Evolutionary conservation across 2,797 vertebrate genomes (phyloP), one percentile per base, ranked within the genome.

Genomic region (Lepidocolaptes lacrymiger): DNA sequence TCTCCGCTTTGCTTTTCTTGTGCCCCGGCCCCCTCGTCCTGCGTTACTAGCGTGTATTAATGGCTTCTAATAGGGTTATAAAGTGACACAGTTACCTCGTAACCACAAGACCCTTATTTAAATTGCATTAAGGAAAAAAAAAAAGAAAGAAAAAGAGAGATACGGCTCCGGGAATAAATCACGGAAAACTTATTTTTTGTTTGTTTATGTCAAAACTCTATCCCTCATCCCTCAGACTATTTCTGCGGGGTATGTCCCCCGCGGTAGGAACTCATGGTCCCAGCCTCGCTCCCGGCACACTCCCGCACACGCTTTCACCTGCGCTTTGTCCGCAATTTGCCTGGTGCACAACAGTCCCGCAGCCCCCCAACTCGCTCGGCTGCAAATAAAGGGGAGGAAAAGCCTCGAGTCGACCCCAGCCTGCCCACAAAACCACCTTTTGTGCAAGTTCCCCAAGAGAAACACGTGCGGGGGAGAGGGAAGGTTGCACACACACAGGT

Each of bases 1-100:
- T 51, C 64, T 77, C 39, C 18, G 3, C 51, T 86, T 82, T 46
- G 49, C 78, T 69, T 83, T 18, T 76, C 48, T 88, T 52, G 48
- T 37, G 73, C 88, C 85, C 63, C 46, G 32, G 21, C 28, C 30
- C 30, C 28, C 17, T 37, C 30, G 48, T 51, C 91, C 91, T 74
- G 91, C 68, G 43, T 91, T 95, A 77, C 83, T 82, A 89, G 83
- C 71, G 59, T 55, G 48, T 93, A 94, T 89, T 94, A 97, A 94
- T 95, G 94, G 93, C 79, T 97, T 96, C 97, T 98, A 98, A 98
- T 89, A 95, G 91, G 89, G 97, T 97, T 93, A 78, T 80, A 90
- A 93, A 94, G 91, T 68, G 85, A 76, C 92, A 69, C 37, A 26
- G 83, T 83, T 87, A 54, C 78, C 68, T 93, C 87, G 75, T 79